phyloP scores from a whole-genome alignment of 2,888 invertebrate genomes.

The Synergus japonicus region DNA sequence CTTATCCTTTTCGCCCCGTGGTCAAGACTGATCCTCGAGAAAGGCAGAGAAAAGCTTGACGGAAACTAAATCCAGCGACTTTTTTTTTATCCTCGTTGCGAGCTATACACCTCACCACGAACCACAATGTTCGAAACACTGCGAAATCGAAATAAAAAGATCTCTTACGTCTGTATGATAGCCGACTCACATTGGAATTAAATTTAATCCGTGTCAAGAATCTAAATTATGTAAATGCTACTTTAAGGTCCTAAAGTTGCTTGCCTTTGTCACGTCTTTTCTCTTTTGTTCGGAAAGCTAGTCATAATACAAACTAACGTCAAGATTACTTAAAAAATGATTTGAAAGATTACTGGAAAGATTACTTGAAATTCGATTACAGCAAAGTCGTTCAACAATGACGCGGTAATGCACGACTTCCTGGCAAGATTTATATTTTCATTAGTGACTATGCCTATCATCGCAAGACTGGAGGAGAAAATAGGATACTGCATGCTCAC shows the following conservation, averaged over 20 bases:
- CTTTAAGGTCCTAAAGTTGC: background rate
- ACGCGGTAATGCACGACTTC: constrained; percentile 38
- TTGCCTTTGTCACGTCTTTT: background rate
- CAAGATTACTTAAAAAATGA: background rate
- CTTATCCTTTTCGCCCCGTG: constrained; percentile 9
- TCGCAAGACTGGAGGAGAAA: constrained; percentile 28
- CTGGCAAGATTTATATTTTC: constrained; percentile 40
- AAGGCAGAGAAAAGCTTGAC: constrained; percentile 43
- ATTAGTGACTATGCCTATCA: constrained; percentile 35
- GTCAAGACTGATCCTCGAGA: constrained; percentile 13
- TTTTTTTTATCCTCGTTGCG: background rate
- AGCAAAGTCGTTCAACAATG: constrained; percentile 33
- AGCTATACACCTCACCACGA: constrained; percentile 52
- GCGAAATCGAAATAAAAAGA: constrained; percentile 49
- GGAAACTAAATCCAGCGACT: constrained; percentile 60
- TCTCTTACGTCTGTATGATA: constrained; percentile 30
- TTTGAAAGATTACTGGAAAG: too few relatives aligned
- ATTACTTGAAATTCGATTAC: background rate
- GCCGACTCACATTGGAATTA: constrained; percentile 20
- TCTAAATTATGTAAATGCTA: constrained; percentile 57
- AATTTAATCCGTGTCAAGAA: constrained; percentile 52
- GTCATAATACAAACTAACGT: background rate
- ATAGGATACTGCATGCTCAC: constrained; percentile 29
- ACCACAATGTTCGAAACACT: constrained; percentile 56
- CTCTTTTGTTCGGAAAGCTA: too few relatives aligned